Evolutionary conservation across 2,797 vertebrate species (phyloP).

Genomic region (Brotula barbata): DNA sequence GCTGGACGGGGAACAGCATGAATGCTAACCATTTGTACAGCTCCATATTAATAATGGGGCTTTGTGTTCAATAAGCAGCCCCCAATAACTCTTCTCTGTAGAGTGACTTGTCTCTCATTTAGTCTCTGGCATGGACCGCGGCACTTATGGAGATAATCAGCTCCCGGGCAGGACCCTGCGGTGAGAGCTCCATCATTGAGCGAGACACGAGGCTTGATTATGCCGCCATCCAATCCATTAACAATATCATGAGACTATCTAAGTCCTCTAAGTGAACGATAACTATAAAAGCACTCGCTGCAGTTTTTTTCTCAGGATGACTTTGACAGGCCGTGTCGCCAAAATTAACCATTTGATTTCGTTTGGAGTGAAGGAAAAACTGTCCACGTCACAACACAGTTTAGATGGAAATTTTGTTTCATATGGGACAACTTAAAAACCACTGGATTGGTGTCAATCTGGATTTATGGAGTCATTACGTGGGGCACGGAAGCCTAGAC

Average conservation of each 20-base stretch:
- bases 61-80: slow-evolving; percentile 33
- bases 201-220: slow-evolving; percentile 49
- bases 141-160: slow-evolving; percentile 60
- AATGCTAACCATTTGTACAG: slow-evolving; percentile 39
- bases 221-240: slow-evolving; percentile 53
- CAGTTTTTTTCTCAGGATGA: slow-evolving; percentile 37
- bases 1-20: slow-evolving; percentile 33
- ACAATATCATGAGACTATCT: slow-evolving; percentile 49
- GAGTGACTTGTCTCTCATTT: slow-evolving; percentile 57
- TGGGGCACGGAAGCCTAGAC: slow-evolving; percentile 46
- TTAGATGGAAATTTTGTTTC: too few relatives aligned
- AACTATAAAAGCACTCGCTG: slow-evolving; percentile 36
- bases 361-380: neutral
- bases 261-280: slow-evolving; percentile 30
- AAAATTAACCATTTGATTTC: neutral
- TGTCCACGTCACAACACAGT: neutral
- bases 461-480: slow-evolving; percentile 59
- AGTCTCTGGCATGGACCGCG: slow-evolving; percentile 49
- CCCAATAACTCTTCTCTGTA: slow-evolving; percentile 48
- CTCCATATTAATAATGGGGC: slow-evolving; percentile 23
- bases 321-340: slow-evolving; percentile 1
- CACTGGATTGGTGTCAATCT: slow-evolving; percentile 39
- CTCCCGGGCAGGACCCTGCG: slow-evolving; percentile 44
- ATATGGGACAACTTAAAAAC: too few relatives aligned
- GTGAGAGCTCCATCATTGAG: slow-evolving; percentile 45